phyloP scores from a whole-genome alignment of 2,797 vertebrate species.

The Pelodytes ibericus region DNA sequence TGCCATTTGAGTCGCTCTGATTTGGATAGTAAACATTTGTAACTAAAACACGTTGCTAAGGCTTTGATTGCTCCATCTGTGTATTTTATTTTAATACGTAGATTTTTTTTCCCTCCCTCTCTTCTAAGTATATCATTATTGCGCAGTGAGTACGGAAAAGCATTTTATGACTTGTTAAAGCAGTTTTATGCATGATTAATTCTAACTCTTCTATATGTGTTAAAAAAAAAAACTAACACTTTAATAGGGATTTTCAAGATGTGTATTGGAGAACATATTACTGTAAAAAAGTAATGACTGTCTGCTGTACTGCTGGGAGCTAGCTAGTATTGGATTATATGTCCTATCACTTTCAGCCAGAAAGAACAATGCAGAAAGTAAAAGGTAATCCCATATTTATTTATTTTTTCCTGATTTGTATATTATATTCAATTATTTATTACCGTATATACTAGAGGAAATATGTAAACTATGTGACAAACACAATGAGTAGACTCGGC shows the following conservation, averaged over 20 bases:
- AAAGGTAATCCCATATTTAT: no score
- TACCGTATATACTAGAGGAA: background rate
- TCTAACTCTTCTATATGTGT: constrained; percentile 5
- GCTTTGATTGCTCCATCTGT: constrained; percentile 17
- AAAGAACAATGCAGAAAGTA: no score
- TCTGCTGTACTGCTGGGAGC: no score
- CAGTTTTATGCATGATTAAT: constrained; percentile 16
- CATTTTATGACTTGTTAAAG: constrained; percentile 1
- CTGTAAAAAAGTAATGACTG: no score
- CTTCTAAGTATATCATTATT: background rate
- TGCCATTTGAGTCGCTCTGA: background rate
- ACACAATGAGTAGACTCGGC: background rate
- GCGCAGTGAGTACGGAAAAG: background rate
- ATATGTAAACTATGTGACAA: constrained; percentile 1
- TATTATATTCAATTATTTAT: background rate
- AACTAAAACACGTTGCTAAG: background rate
- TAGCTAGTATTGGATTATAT: no score
- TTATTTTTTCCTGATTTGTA: background rate
- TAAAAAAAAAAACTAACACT: background rate
- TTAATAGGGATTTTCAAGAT: background rate
- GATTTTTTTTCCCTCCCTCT: background rate
- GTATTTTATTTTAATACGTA: background rate
- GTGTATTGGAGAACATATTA: no score
- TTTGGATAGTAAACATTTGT: constrained; percentile 6
- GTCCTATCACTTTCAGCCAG: no score